These are phyloP conservation scores for Limnephilus rhombicus DNA, from an alignment of 2,888 invertebrate species.

Conservation along the genomic window DNA sequence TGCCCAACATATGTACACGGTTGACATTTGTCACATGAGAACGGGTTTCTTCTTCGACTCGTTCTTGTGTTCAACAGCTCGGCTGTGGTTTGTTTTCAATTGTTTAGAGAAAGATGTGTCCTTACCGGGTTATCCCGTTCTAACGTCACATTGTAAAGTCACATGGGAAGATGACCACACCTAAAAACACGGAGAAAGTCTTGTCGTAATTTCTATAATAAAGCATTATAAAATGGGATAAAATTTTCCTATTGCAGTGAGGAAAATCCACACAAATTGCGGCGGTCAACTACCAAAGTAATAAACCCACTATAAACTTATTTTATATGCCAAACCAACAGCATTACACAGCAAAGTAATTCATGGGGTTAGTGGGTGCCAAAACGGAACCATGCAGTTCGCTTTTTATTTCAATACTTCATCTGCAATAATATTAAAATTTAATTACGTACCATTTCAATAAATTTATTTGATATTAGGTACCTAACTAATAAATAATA, in stretches of 20 bases:
- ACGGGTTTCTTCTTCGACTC: too few relatives aligned
- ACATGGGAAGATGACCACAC: too few relatives aligned
- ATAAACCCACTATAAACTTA: constrained; percentile 2
- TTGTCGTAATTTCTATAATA: neutral
- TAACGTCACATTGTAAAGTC: too few relatives aligned
- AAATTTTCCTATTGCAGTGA: neutral
- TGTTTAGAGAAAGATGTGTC: too few relatives aligned
- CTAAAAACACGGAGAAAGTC: too few relatives aligned
- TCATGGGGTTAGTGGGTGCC: neutral
- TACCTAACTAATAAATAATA: too few relatives aligned
- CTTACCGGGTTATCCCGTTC: too few relatives aligned
- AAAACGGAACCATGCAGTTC: neutral
- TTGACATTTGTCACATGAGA: too few relatives aligned
- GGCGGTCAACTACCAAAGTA: neutral
- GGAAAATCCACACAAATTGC: neutral
- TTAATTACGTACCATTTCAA: neutral
- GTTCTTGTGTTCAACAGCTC: too few relatives aligned
- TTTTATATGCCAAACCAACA: neutral
- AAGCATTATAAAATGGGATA: neutral
- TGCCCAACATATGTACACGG: too few relatives aligned
- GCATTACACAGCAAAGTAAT: neutral
- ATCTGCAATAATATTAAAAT: neutral
- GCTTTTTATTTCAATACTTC: neutral
- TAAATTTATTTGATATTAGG: neutral
- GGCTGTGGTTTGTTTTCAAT: too few relatives aligned